A percentile compares a stretch with the other conserved stretches of the same genome.
Evolutionary conservation across 2,113 vertebrate genomes (phyloP).

Genomic region (Eira barbara): DNA sequence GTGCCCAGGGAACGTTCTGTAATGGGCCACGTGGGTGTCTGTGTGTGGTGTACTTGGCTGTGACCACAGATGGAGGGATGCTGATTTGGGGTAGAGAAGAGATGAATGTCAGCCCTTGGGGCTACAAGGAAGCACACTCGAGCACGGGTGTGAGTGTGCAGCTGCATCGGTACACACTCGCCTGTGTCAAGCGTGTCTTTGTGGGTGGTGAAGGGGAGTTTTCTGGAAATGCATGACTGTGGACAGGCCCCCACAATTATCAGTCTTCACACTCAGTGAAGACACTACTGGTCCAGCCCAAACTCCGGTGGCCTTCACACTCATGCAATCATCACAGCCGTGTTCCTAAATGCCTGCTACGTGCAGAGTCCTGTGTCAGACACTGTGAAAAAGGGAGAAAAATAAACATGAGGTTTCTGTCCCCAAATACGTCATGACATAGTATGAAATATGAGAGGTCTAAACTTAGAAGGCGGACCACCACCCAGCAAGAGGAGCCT

Average conservation of each 20-base stretch:
- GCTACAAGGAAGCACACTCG: rapidly evolving
- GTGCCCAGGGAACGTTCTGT: rapidly evolving
- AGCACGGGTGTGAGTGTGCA: no score
- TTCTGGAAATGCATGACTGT: background rate
- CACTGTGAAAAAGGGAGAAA: background rate
- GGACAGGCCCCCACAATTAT: background rate
- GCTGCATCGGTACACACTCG: background rate
- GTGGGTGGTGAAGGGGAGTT: background rate
- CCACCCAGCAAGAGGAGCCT: background rate
- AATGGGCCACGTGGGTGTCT: background rate
- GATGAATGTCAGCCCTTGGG: background rate
- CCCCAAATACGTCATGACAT: background rate
- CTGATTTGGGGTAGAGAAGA: background rate
- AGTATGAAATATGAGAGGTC: background rate
- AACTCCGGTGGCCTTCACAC: background rate
- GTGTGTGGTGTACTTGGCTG: no score
- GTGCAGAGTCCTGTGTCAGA: background rate
- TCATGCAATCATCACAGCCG: background rate
- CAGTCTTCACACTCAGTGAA: background rate
- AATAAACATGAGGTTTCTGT: background rate
- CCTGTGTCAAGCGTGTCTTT: background rate
- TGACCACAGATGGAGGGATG: background rate
- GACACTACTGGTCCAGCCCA: background rate
- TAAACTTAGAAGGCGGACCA: background rate
- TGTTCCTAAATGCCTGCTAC: background rate